phyloP scores from a whole-genome alignment of 2,888 invertebrate species.

The Luffia ferchaultella region DNA sequence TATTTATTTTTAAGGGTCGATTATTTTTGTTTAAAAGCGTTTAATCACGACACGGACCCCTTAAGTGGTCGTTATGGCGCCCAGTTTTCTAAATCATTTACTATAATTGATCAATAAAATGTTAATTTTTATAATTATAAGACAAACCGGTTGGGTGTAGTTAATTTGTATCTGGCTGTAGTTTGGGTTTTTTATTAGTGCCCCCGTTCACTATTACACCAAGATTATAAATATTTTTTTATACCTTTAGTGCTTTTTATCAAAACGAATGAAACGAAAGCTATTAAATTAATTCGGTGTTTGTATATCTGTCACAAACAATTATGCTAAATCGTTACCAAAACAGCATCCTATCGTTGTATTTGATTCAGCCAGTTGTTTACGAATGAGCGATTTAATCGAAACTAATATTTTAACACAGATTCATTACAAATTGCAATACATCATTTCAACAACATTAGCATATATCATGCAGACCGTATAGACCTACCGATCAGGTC shows the following conservation, averaged over 20 bases:
- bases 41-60: conserved; percentile 37
- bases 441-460: too few relatives aligned
- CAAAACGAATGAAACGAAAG: not conserved
- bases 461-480: too few relatives aligned
- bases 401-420: too few relatives aligned
- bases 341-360: too few relatives aligned
- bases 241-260: not conserved
- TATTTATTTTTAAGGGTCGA: conserved; percentile 15
- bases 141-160: conserved; percentile 21
- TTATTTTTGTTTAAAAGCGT: conserved; percentile 51
- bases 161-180: conserved; percentile 11
- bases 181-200: not conserved
- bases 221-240: not conserved
- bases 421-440: too few relatives aligned
- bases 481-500: too few relatives aligned
- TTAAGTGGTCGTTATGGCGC: conserved; percentile 29
- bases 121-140: conserved; percentile 42
- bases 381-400: too few relatives aligned
- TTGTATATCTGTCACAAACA: not conserved
- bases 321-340: too few relatives aligned
- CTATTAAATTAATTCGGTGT: not conserved
- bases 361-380: too few relatives aligned
- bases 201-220: not conserved
- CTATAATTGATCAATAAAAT: conserved; percentile 52
- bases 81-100: conserved; percentile 41